Conservation (phyloP, 2,888 invertebrate genomes). For the Nineta flava region DNA sequence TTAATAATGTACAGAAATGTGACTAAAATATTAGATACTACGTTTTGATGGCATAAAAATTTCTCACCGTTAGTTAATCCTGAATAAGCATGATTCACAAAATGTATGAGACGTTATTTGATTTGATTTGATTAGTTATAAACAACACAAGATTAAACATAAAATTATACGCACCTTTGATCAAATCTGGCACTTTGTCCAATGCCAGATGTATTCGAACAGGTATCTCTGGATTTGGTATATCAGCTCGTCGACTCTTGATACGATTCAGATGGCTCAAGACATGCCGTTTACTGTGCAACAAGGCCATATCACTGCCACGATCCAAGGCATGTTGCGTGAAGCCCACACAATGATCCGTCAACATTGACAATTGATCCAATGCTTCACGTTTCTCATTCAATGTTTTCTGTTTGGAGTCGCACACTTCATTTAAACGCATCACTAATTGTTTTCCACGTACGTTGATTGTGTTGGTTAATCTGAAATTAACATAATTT, state of each 20-base stretch:
- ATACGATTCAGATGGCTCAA: constrained; percentile 63
- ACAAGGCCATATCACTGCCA: constrained; percentile 69
- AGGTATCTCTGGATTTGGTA: constrained; percentile 79
- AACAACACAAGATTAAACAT: not conserved
- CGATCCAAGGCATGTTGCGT: constrained; percentile 62
- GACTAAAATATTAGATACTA: no score
- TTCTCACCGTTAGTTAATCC: not conserved
- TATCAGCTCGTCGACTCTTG: constrained; percentile 69
- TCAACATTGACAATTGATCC: constrained; percentile 64
- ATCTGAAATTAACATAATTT: constrained; percentile 26
- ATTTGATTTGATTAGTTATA: not conserved
- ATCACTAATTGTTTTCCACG: constrained; percentile 69
- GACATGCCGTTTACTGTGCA: constrained; percentile 65
- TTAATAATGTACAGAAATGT: no score
- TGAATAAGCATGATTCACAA: not conserved
- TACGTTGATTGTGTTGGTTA: constrained; percentile 68
- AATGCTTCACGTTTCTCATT: constrained; percentile 73
- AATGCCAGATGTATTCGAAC: constrained; percentile 65
- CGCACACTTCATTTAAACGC: constrained; percentile 65
- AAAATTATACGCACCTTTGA: constrained; percentile 39
- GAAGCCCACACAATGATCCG: constrained; percentile 79
- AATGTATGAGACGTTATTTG: not conserved
- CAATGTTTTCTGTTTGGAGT: constrained; percentile 60
- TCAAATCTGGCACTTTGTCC: constrained; percentile 65
- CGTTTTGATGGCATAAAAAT: no score